Percentiles rank a stretch among this genome's conserved stretches.
These are phyloP conservation scores for Xestobium rufovillosum DNA, from an alignment of 2,888 invertebrate genomes.

Conservation along the genomic window DNA sequence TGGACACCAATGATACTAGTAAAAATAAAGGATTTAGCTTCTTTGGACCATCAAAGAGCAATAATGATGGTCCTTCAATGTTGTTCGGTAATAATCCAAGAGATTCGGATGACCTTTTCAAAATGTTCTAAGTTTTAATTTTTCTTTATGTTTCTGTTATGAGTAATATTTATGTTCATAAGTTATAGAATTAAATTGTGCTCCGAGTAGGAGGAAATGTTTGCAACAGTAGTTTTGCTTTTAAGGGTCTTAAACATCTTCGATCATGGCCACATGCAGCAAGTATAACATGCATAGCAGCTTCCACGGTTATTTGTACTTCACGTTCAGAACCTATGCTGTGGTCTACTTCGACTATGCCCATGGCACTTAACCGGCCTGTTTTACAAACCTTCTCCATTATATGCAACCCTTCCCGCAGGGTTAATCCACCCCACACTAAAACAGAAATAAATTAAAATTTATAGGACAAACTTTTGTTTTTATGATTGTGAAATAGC, in stretches of 20 bases:
- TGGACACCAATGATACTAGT: too few relatives aligned
- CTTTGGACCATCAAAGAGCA: too few relatives aligned
- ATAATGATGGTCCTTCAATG: too few relatives aligned
- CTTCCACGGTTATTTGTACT: slow-evolving; percentile 62
- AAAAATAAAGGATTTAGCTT: too few relatives aligned
- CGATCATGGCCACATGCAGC: slow-evolving; percentile 62
- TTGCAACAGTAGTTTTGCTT: slow-evolving; percentile 42
- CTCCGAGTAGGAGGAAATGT: slow-evolving; percentile 32
- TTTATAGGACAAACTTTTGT: too few relatives aligned
- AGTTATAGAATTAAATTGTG: slow-evolving; percentile 3
- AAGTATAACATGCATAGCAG: slow-evolving; percentile 67
- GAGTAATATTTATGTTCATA: too few relatives aligned
- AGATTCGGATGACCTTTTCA: too few relatives aligned
- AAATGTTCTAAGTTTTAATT: too few relatives aligned
- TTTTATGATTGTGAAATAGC: too few relatives aligned
- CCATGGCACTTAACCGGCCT: slow-evolving; percentile 69
- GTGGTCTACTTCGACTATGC: slow-evolving; percentile 90
- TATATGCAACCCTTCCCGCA: slow-evolving; percentile 73
- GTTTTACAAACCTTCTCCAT: slow-evolving; percentile 71
- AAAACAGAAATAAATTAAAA: slow-evolving; percentile 27
- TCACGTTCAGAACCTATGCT: slow-evolving; percentile 62
- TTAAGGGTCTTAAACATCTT: slow-evolving; percentile 51
- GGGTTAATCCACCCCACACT: slow-evolving; percentile 76
- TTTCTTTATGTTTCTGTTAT: too few relatives aligned
- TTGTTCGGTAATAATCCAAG: too few relatives aligned